Conservation (phyloP, 1,140 invertebrate species). For the Rhagoletis zephyria region DNA sequence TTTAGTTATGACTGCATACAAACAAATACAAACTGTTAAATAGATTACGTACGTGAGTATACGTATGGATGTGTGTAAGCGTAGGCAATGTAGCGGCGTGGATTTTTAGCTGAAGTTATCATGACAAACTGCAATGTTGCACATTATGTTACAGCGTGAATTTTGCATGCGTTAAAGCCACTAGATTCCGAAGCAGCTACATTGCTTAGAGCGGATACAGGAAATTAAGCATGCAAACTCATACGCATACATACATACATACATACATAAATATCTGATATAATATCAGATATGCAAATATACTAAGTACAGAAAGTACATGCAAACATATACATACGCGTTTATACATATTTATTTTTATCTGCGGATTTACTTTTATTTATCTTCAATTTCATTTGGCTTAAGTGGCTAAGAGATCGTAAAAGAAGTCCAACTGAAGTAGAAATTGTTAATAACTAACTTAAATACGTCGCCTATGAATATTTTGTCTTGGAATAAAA, state of each 20-base stretch:
- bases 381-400: neutral
- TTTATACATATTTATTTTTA: neutral
- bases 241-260: neutral
- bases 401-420: neutral
- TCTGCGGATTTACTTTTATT: neutral
- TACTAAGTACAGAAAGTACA: too few species aligned
- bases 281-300: neutral
- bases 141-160: neutral
- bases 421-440: too few species aligned
- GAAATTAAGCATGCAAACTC: neutral
- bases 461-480: too few species aligned
- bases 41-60: too few species aligned
- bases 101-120: neutral
- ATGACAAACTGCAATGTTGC: neutral
- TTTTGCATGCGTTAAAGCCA: neutral
- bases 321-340: neutral
- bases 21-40: neutral
- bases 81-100: neutral
- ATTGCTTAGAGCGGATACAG: conserved; percentile 7
- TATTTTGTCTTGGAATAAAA: too few species aligned
- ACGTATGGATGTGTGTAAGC: too few species aligned
- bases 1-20: neutral
- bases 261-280: neutral
- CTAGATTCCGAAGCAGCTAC: neutral
- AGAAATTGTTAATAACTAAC: too few species aligned